Percentiles rank a stretch among this genome's conserved stretches.
Conservation (phyloP, 2,113 vertebrate species). For the Gorsachius goisagi region DNA sequence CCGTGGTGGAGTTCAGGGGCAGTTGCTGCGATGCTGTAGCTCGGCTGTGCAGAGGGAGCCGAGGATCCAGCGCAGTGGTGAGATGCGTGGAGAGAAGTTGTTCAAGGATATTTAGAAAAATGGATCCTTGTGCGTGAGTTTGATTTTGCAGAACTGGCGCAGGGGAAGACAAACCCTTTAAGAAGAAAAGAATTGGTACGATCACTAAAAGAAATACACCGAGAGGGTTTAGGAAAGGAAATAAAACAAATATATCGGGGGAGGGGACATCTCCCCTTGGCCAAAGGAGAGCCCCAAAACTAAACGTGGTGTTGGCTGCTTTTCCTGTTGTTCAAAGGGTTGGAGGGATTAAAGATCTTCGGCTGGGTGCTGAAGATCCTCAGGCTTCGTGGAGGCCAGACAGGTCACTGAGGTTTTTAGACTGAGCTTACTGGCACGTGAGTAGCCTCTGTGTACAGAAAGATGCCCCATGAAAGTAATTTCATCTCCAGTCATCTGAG, state of each 20-base stretch:
- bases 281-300: neutral
- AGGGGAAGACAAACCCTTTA: neutral
- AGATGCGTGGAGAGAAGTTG: neutral
- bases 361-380: neutral
- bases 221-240: neutral
- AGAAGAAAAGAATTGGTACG: neutral
- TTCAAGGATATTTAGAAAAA: neutral
- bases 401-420: neutral
- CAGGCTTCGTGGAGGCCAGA: neutral
- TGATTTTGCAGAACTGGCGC: neutral
- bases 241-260: too few relatives aligned
- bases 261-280: neutral
- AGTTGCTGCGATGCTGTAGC: fast-evolving
- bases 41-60: fast-evolving
- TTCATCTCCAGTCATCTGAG: neutral
- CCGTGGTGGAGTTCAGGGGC: fast-evolving
- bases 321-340: fast-evolving
- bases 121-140: fast-evolving
- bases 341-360: neutral
- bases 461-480: neutral
- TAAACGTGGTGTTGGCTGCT: neutral
- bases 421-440: neutral
- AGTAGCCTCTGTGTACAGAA: neutral
- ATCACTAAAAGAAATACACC: fast-evolving
- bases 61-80: fast-evolving